A percentile compares a stretch with the other conserved stretches of the same genome.
Conservation (phyloP, 35 echinoderm and acorn worm genomes). For the Lytechinus variegatus region DNA sequence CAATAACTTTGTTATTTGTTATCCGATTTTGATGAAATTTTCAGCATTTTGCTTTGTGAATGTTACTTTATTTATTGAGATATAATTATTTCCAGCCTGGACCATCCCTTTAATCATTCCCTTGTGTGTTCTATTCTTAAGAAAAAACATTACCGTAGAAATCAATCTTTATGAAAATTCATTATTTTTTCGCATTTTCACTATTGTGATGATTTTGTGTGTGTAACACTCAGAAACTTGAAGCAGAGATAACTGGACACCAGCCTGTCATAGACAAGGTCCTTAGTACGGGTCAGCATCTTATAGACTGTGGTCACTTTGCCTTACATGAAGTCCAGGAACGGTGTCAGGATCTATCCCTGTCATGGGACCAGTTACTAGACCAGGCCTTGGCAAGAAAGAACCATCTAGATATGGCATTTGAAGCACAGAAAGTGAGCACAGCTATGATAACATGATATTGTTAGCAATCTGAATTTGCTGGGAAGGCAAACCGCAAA, state of each 20-base stretch:
- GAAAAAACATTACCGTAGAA: no score
- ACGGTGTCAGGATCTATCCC: slow-evolving; percentile 65
- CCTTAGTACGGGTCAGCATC: slow-evolving; percentile 57
- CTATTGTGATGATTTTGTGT: not conserved
- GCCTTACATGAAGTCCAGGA: slow-evolving; percentile 59
- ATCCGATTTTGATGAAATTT: no score
- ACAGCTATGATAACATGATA: not conserved
- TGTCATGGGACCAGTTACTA: slow-evolving; percentile 74
- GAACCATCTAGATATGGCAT: slow-evolving; percentile 62
- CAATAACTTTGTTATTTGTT: no score
- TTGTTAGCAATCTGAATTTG: not conserved
- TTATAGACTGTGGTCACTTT: slow-evolving; percentile 75
- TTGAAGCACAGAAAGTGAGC: slow-evolving; percentile 76
- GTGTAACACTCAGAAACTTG: slow-evolving; percentile 68
- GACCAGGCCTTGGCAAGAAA: slow-evolving; percentile 70
- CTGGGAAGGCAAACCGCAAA: not conserved
- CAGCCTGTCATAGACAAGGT: slow-evolving; percentile 76
- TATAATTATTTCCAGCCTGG: no score
- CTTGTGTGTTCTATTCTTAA: no score
- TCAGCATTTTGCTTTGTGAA: no score
- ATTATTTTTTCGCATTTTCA: no score
- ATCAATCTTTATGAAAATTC: no score
- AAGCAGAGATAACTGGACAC: slow-evolving; percentile 75
- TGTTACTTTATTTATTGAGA: no score
- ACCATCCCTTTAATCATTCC: no score